phyloP scores from a whole-genome alignment of 2,888 invertebrate species.

The Lasioglossum oenotherae region DNA sequence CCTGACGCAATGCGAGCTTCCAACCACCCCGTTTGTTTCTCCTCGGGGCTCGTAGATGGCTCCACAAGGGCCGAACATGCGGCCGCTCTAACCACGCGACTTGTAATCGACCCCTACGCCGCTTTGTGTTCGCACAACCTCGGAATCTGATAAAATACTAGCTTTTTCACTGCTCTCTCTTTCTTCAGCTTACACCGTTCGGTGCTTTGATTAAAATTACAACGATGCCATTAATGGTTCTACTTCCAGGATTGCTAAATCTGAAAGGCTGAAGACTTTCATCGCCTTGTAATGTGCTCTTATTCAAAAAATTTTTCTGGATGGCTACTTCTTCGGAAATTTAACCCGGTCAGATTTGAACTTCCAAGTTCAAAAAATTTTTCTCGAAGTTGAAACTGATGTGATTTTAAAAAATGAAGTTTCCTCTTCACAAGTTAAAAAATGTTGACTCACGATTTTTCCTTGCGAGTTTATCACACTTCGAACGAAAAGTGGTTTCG shows the following conservation, averaged over 20 bases:
- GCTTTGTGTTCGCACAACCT: not conserved
- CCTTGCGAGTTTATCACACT: not conserved
- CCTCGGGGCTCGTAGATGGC: slow-evolving; percentile 64
- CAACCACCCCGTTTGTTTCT: slow-evolving; percentile 49
- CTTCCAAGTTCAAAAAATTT: not conserved
- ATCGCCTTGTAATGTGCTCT: not conserved
- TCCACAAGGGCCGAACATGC: slow-evolving; percentile 49
- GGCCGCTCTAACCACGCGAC: not conserved
- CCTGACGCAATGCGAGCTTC: slow-evolving; percentile 48
- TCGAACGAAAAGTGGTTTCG: not conserved
- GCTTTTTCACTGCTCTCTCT: not conserved
- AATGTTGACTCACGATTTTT: not conserved
- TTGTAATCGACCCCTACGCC: not conserved
- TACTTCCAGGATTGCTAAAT: too few relatives aligned
- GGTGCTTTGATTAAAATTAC: not conserved
- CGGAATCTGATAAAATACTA: not conserved
- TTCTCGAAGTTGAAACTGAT: not conserved
- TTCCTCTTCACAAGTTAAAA: not conserved
- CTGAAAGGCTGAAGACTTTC: not conserved
- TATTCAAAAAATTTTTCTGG: not conserved
- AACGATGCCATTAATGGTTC: not conserved
- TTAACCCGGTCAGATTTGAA: not conserved
- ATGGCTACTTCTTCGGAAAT: not conserved
- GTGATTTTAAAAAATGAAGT: not conserved
- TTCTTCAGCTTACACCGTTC: not conserved